Conservation (phyloP, 2,888 invertebrate genomes). For the Eupithecia dodoneata region DNA sequence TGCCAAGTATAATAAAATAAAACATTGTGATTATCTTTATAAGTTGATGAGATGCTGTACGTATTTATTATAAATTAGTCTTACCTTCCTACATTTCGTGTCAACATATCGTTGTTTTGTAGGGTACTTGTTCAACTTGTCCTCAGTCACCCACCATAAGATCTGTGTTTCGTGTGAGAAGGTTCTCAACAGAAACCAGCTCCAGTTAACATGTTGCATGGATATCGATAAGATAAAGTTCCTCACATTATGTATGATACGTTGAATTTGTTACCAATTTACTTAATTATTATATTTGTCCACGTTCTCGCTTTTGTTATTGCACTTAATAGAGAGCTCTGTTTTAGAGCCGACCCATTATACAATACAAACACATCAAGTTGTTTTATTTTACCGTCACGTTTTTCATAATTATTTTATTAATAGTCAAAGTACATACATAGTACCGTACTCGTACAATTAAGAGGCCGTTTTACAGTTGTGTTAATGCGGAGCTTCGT, state of each 20-base stretch:
- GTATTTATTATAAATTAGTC: constrained; percentile 26
- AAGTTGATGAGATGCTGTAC: constrained; percentile 24
- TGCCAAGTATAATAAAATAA: not conserved
- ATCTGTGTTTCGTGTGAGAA: not conserved
- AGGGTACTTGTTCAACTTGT: constrained; percentile 6
- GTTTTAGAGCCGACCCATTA: constrained; percentile 28
- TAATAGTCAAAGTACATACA: no score
- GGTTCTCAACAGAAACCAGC: not conserved
- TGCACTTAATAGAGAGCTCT: constrained; percentile 28
- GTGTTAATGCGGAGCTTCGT: no score
- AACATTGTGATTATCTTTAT: constrained; percentile 27
- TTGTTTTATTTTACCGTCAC: constrained; percentile 9
- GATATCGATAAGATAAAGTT: not conserved
- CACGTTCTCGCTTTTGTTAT: constrained; percentile 27
- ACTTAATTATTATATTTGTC: constrained; percentile 15
- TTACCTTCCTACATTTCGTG: constrained; percentile 13
- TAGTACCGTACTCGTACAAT: no score
- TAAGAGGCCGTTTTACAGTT: no score
- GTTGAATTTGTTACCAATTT: constrained; percentile 39
- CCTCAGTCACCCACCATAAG: not conserved
- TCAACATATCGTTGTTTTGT: not conserved
- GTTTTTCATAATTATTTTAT: not conserved
- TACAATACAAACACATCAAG: constrained; percentile 25
- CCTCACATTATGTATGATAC: constrained; percentile 12
- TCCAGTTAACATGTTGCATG: not conserved